Base-by-base conservation (phyloP, 1,140 invertebrate genomes). In the Macrocentrus cingulum region DNA sequence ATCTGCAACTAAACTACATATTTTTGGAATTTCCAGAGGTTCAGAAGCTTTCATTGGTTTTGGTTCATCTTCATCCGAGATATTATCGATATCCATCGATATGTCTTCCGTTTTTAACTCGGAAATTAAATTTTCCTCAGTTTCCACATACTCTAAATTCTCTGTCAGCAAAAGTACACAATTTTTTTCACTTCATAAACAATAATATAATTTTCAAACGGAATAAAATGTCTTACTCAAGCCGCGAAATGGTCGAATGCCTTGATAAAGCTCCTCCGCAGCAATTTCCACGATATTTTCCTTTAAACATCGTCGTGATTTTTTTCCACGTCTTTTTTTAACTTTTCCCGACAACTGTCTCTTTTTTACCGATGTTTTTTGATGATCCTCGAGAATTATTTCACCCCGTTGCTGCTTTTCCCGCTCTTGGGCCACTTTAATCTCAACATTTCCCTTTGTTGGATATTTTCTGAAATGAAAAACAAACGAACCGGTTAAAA, bases 321-420 rank as follows among this genome's bases (percentile, higher is more conserved):
- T 65, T 37, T 68, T 22, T 54, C 57, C n/a, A n/a, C n/a, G n/a
- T n/a, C n/a, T n/a, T n/a, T n/a, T n/a, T 56, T 65, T 69, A 48
- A 16, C 53, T 41, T 53, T 50, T 23, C 2, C 60, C 55, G 42
- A 23, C 13, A 52, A 52, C 34, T 32, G 44, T 20, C 34, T 18
- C 50, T 56, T n/a, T 63, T 64, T 20, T 39, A 61, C 50, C 11
- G 23, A 18, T 13, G 11, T 25, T 60, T 62, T 58, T 29, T n/a
- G 8, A 69, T 67, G 68, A 76, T 68, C 58, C 68, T 66, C 69
- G 66, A 81, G 74, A 36, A 89, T 83, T 66, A 85, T 82, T 80
- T 90, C 87, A 19, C 88, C 88, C 51, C 88, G 82, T 62, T 85
- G 79, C 50, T 84, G 64, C 66, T 85, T 87, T 69, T 91, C 90